phyloP scores from a whole-genome alignment of 2,797 vertebrate genomes.

The Tamandua tetradactyla region DNA sequence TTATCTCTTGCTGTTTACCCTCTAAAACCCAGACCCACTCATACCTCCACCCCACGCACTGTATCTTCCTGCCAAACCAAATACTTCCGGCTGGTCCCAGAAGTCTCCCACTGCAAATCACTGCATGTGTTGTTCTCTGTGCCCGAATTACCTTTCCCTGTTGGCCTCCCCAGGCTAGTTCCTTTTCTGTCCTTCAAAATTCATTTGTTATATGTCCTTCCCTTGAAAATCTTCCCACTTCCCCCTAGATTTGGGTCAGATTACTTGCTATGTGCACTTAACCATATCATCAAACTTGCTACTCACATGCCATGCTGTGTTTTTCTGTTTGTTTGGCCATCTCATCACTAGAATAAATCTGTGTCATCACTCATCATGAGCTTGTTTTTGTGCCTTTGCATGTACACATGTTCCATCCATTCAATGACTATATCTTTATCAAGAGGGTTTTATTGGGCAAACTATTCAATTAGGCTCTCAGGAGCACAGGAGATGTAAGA shows the following conservation, averaged over 20 bases:
- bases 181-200: background rate
- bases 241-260: background rate
- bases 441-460: background rate
- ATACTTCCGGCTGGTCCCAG: background rate
- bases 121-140: background rate
- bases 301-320: background rate
- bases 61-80: background rate
- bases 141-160: background rate
- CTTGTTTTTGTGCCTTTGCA: background rate
- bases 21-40: background rate
- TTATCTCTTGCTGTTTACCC: background rate
- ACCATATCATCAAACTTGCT: background rate
- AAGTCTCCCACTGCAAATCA: background rate
- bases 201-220: background rate
- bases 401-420: background rate
- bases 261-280: background rate
- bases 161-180: background rate
- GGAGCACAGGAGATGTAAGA: background rate
- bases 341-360: background rate
- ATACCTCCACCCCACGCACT: accelerated
- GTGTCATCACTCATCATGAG: background rate
- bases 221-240: background rate
- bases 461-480: background rate
- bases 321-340: background rate
- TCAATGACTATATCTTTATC: background rate